These are phyloP conservation scores for Heliornis fulica DNA, from an alignment of 2,113 vertebrate species.

Conservation along the genomic window DNA sequence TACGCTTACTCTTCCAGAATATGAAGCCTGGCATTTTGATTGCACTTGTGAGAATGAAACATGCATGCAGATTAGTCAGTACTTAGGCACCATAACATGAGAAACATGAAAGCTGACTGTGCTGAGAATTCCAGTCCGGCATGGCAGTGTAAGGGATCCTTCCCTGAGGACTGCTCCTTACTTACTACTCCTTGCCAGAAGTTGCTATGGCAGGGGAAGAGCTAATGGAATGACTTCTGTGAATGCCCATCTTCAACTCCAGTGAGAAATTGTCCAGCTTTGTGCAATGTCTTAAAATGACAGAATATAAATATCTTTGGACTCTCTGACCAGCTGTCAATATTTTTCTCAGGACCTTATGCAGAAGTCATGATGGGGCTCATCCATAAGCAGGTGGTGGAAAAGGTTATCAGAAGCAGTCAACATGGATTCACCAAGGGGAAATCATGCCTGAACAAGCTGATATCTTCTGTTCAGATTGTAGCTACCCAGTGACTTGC, in stretches of 20 bases:
- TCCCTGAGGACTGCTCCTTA: not conserved
- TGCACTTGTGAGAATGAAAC: not conserved
- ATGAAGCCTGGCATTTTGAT: not conserved
- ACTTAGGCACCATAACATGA: not conserved
- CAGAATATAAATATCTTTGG: not conserved
- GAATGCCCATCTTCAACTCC: not conserved
- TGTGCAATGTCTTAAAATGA: fast-evolving
- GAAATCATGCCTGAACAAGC: too few relatives aligned
- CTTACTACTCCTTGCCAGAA: not conserved
- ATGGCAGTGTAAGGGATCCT: not conserved
- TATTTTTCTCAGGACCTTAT: not conserved
- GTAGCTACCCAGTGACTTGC: too few relatives aligned
- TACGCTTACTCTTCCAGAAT: not conserved
- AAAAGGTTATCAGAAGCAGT: too few relatives aligned
- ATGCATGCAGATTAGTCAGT: not conserved
- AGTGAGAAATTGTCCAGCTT: not conserved
- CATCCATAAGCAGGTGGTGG: too few relatives aligned
- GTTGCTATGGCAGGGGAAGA: not conserved
- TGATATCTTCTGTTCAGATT: too few relatives aligned
- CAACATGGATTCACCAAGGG: too few relatives aligned
- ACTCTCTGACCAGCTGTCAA: not conserved
- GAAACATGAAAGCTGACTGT: not conserved
- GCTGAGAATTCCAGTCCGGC: not conserved
- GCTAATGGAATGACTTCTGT: not conserved
- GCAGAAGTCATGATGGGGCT: not conserved